phyloP scores from a whole-genome alignment of 1,140 invertebrate genomes.

The Drosophila punjabiensis region DNA sequence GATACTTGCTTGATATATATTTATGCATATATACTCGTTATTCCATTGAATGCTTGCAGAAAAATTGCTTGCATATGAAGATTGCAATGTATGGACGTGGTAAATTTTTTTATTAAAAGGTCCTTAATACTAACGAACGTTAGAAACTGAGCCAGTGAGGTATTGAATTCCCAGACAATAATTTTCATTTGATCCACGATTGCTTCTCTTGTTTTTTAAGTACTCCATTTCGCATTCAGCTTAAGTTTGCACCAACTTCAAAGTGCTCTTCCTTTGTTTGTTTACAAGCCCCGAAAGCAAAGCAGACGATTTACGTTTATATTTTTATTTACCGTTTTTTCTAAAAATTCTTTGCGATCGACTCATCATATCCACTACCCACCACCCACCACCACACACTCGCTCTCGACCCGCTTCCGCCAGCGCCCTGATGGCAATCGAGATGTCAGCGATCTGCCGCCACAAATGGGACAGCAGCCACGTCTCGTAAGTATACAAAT shows the following conservation, averaged over 20 bases:
- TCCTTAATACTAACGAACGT: background rate
- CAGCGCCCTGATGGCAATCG: slow-evolving; percentile 80
- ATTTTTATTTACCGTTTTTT: slow-evolving; percentile 71
- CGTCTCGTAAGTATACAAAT: slow-evolving; percentile 79
- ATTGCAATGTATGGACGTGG: background rate
- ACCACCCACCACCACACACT: slow-evolving; percentile 60
- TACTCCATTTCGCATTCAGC: slow-evolving; percentile 33
- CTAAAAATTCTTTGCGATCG: slow-evolving; percentile 75
- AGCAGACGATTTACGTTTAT: slow-evolving; percentile 64
- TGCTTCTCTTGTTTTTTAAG: slow-evolving; percentile 68
- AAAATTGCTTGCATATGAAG: background rate
- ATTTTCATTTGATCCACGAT: slow-evolving; percentile 44
- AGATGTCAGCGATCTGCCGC: slow-evolving; percentile 80
- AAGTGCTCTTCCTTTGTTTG: slow-evolving; percentile 19
- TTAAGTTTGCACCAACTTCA: slow-evolving; percentile 26
- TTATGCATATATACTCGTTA: background rate
- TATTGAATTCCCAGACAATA: slow-evolving; percentile 7
- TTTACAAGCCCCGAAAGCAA: slow-evolving; percentile 23
- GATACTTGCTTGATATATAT: background rate
- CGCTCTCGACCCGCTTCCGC: slow-evolving; percentile 39
- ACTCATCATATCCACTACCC: slow-evolving; percentile 79
- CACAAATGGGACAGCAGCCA: slow-evolving; percentile 76
- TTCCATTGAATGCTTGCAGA: background rate
- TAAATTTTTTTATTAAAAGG: background rate
- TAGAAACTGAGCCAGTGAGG: slow-evolving; percentile 3